A percentile compares a stretch with the other conserved stretches of the same genome.
phyloP scores from a whole-genome alignment of 2,888 invertebrate genomes.

The Hesperia comma region DNA sequence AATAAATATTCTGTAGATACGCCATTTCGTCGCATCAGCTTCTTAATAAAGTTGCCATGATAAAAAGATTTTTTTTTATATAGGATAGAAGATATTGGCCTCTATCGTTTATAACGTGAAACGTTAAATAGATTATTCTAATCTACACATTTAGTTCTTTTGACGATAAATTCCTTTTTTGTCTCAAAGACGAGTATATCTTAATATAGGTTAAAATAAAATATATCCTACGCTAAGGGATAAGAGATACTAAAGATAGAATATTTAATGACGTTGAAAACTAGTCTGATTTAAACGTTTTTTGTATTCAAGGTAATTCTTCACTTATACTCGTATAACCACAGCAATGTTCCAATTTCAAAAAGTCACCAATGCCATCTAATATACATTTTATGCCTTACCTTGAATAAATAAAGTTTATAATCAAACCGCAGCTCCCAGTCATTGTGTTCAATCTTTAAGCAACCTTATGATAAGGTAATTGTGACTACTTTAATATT shows the following conservation, averaged over 20 bases:
- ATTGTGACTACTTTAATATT: slow-evolving; percentile 44
- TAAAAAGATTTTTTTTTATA: slow-evolving; percentile 21
- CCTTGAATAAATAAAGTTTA: neutral
- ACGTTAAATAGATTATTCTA: slow-evolving; percentile 24
- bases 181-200: slow-evolving; percentile 58
- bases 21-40: neutral
- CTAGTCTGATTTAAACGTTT: neutral
- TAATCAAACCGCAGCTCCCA: neutral
- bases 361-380: neutral
- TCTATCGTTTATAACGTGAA: slow-evolving; percentile 33
- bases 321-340: neutral
- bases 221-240: slow-evolving; percentile 48
- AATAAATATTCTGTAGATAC: neutral
- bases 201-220: slow-evolving; percentile 51
- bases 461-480: slow-evolving; percentile 34
- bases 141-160: slow-evolving; percentile 34
- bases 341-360: neutral
- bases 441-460: slow-evolving; percentile 13
- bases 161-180: slow-evolving; percentile 62
- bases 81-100: too few species aligned
- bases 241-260: slow-evolving; percentile 27
- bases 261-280: neutral
- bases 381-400: neutral
- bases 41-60: slow-evolving; percentile 15
- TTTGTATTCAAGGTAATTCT: neutral